Evolutionary conservation across 2,797 vertebrate species (phyloP).

Genomic region (Myotis myotis): DNA sequence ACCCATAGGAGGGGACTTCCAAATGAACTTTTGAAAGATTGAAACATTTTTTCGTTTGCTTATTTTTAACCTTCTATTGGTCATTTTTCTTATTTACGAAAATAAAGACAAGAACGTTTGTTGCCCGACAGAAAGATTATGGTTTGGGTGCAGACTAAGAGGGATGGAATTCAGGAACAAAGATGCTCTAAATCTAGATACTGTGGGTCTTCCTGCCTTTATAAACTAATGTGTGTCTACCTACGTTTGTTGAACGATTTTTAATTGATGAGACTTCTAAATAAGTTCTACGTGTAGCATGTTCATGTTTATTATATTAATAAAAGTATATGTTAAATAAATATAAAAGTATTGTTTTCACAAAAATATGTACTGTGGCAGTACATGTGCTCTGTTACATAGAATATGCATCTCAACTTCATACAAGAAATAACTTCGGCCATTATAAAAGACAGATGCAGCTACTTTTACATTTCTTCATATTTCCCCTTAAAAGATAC

Average conservation of each 20-base stretch:
- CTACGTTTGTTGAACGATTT: background rate
- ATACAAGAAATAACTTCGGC: background rate
- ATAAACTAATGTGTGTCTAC: background rate
- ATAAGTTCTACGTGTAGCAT: background rate
- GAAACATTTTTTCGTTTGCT: background rate
- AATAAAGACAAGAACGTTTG: background rate
- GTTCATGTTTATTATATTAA: background rate
- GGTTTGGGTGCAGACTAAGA: background rate
- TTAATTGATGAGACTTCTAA: background rate
- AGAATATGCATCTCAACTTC: background rate
- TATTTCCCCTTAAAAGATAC: background rate
- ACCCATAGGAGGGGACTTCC: background rate
- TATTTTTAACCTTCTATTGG: background rate
- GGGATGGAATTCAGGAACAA: background rate
- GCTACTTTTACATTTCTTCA: background rate
- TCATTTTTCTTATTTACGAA: background rate
- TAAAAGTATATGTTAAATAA: background rate
- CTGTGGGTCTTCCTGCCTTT: background rate
- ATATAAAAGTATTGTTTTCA: background rate
- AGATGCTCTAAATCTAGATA: background rate
- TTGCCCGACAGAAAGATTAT: background rate
- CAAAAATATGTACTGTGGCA: background rate
- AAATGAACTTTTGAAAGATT: background rate
- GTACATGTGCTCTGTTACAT: background rate
- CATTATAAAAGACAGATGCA: background rate